Base-by-base conservation (phyloP, 2,797 vertebrate species). In the Sciurus carolinensis region DNA sequence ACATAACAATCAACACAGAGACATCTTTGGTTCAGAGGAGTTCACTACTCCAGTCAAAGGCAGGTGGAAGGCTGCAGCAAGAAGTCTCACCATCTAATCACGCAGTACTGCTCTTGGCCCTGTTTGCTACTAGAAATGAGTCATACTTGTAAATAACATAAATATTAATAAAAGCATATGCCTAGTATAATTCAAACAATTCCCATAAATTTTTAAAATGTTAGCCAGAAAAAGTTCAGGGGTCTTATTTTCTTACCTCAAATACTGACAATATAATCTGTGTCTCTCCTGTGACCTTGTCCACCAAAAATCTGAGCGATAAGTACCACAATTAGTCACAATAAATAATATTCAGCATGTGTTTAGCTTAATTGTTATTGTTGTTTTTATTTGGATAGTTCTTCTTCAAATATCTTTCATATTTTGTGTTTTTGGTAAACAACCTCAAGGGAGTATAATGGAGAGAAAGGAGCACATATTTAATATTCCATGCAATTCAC, bases 341-440 rank as follows among this genome's bases (percentile, higher is more conserved):
- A 7, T 73, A 77, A 81, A 86, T 4, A 62, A 39, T 1, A 17
- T 69, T 64, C 47, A 12, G 14, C 26, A 33, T 85, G 91, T 67
- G 3, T 71, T 95, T 54, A 94, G 20, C 12, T 59, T 95, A 90
- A 79, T 24, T 69, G 30, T 52, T 94, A 75, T 79, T 79, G n/a
- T 80, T 82, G 47, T 85, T 84, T 17, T 80, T 93, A 47, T 77
- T 93, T 87, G 59, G 5, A 95, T 80, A 93, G 11, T 80, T 72
- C 17, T 69, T 3, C 24, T 85, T 91, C 64, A 95, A 92, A 71
- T 75, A 7, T 81, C 28, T 67, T 57, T 59, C 39, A 44, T 36
- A 88, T 81, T 86, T n/a, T 96, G 8, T 20, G 6, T 36, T 57
- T 57, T 33, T 75, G 11, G 10, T 89, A 95, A 91, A 24, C 5